Evolutionary conservation across 2,888 invertebrate species (phyloP).

Genomic region (Meliscaeva auricollis): DNA sequence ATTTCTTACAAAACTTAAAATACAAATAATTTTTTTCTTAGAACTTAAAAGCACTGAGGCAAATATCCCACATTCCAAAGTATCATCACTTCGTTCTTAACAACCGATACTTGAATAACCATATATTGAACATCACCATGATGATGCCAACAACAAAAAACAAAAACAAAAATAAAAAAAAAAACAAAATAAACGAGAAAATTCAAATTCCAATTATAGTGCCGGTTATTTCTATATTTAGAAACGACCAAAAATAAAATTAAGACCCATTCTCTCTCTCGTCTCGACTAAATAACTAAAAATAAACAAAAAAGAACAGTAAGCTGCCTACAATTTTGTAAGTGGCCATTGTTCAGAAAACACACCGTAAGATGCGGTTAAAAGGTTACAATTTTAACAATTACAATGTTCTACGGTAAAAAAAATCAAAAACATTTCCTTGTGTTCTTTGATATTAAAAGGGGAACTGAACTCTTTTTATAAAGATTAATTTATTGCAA

Average conservation of each 20-base stretch:
- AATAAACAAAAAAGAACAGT: neutral
- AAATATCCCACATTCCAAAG: too few relatives aligned
- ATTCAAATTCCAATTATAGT: constrained; percentile 2
- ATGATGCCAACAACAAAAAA: too few relatives aligned
- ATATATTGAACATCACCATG: neutral
- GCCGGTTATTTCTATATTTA: neutral
- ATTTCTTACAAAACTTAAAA: too few relatives aligned
- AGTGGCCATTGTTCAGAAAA: constrained; percentile 15
- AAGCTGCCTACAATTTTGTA: too few relatives aligned
- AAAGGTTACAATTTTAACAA: neutral
- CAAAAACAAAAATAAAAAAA: neutral
- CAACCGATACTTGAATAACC: neutral
- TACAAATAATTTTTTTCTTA: too few relatives aligned
- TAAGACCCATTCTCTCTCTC: neutral
- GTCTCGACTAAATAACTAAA: neutral
- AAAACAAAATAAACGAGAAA: neutral
- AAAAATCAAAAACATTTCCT: neutral
- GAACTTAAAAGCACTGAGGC: too few relatives aligned
- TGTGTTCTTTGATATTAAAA: neutral
- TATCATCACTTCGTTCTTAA: neutral
- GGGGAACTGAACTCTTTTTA: constrained; percentile 21
- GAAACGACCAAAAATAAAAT: neutral
- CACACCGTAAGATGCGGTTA: neutral
- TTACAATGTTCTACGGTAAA: neutral
- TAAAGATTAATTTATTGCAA: neutral